Base-by-base conservation (phyloP, 2,888 invertebrate genomes). In the Tineola bisselliella region DNA sequence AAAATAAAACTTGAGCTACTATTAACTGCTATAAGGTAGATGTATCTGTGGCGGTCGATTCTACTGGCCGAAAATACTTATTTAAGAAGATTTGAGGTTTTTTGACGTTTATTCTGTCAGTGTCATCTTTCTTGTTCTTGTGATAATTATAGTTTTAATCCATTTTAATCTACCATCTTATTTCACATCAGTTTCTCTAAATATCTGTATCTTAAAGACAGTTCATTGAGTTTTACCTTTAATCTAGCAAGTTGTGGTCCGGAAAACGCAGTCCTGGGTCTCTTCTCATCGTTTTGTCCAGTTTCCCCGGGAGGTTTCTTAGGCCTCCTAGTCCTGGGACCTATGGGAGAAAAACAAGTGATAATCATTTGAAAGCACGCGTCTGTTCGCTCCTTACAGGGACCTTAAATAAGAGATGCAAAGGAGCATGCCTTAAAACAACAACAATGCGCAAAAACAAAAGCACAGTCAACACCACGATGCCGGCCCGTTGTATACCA, bases 231-330 rank as follows among this genome's bases (percentile, higher is more conserved):
- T 8, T 15, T 44, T 72, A 90, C 90, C 89, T 97, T 97, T 70
- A 98, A 88, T 69, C 96, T 90, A 5, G 94, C 92, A 67, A 98
- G 89, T 75, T 98, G 98, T 48, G 97, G 96, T 60, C 94, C 93
- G 61, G 97, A 97, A 88, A 98, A 99, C 11, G 98, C 98, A 0
- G 98, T 99, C 60, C 98, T 84, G 0, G 98, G 98, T 67, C 98
- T 88, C 76, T 98, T 99, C 80, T 97, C 96, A 67, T 94, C 94
- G 0, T 80, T 68, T 1, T 76, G 70, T 2, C 68, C 65, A 0
- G 68, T 70, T 8, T 82, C 84, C 62, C 81, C 84, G 1, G 84
- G 79, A 0, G 83, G 86, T 62, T 87, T 87, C 74, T 90, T 89
- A 5, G 88, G 84, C 62, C 90, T 76, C 64, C 90, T 78, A 48